A percentile compares a stretch with the other conserved stretches of the same genome.
Evolutionary conservation across 2,888 invertebrate genomes (phyloP).

Genomic region (Rhagonycha lutea): DNA sequence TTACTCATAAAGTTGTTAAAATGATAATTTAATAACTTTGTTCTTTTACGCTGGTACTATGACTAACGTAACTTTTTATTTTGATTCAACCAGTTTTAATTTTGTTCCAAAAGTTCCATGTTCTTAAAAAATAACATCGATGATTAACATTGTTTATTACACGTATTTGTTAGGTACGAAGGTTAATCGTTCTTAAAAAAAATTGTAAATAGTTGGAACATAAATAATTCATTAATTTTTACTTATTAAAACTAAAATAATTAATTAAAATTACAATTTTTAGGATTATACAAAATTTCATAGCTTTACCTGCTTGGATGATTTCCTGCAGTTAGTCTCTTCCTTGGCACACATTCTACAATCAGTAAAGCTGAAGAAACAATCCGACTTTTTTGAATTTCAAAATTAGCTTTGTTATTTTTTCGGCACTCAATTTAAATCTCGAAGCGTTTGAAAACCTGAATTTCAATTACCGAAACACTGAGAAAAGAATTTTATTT

Average conservation of each 20-base stretch:
- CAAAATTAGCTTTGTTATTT: not conserved
- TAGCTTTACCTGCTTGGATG: not conserved
- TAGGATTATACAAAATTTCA: not conserved
- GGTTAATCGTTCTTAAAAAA: not conserved
- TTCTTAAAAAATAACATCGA: not conserved
- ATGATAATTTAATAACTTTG: not conserved
- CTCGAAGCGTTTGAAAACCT: not conserved
- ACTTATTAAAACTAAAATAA: not conserved
- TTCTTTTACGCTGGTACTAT: not conserved
- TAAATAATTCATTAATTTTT: not conserved
- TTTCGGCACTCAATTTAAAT: not conserved
- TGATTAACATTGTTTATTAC: not conserved
- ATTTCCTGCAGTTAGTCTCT: not conserved
- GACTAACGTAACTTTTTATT: not conserved
- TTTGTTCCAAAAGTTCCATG: too few relatives aligned
- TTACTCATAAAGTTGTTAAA: not conserved
- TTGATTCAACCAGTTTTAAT: not conserved
- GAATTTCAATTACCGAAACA: not conserved
- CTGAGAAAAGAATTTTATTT: not conserved
- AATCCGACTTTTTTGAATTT: not conserved
- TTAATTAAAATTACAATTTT: not conserved
- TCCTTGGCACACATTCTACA: not conserved
- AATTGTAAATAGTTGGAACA: not conserved
- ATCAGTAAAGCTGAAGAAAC: not conserved
- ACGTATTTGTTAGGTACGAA: not conserved